Evolutionary conservation across 2,888 invertebrate species (phyloP).

Genomic region (Rotaria sp.): DNA sequence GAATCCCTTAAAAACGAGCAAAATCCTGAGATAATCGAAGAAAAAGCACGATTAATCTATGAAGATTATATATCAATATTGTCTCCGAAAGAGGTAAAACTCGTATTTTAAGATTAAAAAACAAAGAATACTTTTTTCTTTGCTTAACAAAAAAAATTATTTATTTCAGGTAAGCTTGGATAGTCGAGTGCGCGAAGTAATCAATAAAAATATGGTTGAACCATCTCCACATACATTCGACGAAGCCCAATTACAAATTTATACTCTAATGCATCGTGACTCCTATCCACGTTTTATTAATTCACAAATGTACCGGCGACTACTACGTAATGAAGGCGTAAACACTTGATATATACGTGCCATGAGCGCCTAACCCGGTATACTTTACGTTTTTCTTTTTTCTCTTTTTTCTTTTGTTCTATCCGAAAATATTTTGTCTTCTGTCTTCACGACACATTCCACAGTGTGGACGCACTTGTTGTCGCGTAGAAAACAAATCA

Average conservation of each 20-base stretch:
- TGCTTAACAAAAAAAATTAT: neutral
- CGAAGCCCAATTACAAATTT: constrained; percentile 98
- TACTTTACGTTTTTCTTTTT: neutral
- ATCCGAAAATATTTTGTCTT: neutral
- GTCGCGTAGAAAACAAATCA: neutral
- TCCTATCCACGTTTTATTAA: constrained; percentile 95
- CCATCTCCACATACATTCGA: constrained; percentile 94
- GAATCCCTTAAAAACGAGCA: constrained; percentile 89
- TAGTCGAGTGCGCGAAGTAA: constrained; percentile 90
- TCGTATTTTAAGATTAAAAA: no score
- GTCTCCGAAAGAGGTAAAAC: constrained; percentile 84
- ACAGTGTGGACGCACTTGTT: constrained; percentile 7
- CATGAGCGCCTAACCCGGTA: neutral
- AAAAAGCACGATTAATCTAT: constrained; percentile 93
- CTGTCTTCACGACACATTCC: constrained; percentile 15
- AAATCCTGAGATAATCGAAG: constrained; percentile 83
- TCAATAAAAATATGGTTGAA: constrained; percentile 95
- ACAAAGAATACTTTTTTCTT: no score
- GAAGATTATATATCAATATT: constrained; percentile 99
- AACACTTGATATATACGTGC: neutral
- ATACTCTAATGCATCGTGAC: constrained; percentile 98
- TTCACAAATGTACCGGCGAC: constrained; percentile 78
- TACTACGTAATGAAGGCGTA: constrained; percentile 54
- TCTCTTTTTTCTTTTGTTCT: no score
- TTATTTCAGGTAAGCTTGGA: constrained; percentile 81